Evolutionary conservation across 2,113 vertebrate genomes (phyloP).

Genomic region (Mugil cephalus): DNA sequence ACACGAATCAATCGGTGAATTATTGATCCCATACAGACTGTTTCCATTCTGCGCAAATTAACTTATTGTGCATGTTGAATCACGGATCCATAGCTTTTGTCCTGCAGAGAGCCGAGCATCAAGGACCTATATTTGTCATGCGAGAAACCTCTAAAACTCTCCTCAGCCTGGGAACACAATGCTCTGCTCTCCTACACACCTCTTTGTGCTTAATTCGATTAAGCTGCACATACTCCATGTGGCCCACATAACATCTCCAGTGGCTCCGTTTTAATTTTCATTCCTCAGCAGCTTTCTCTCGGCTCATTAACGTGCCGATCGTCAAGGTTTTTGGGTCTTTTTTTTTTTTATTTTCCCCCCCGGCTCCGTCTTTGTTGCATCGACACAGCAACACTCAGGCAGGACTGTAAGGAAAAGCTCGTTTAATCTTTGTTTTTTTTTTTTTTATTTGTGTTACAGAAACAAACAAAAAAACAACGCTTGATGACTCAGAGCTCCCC

Average conservation of each 20-base stretch:
- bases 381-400: too few relatives aligned
- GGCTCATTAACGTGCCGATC: slow-evolving; percentile 3
- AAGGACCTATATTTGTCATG: neutral
- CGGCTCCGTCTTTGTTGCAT: too few relatives aligned
- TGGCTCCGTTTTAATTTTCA: slow-evolving; percentile 16
- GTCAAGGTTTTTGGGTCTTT: neutral
- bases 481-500: too few relatives aligned
- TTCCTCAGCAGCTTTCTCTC: slow-evolving; percentile 9
- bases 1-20: neutral
- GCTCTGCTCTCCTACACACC: slow-evolving; percentile 8
- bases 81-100: slow-evolving; percentile 4
- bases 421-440: too few relatives aligned
- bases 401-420: too few relatives aligned
- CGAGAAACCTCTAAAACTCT: neutral
- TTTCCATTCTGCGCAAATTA: neutral
- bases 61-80: neutral
- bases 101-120: neutral
- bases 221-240: slow-evolving; percentile 12
- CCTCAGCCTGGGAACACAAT: neutral
- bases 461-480: too few relatives aligned
- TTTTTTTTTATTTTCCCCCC: too few relatives aligned
- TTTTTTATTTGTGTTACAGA: too few relatives aligned
- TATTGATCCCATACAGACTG: neutral
- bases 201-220: slow-evolving; percentile 27
- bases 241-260: slow-evolving; percentile 25